Percentiles rank a stretch among this genome's conserved stretches.
Conservation (phyloP, 2,888 invertebrate species). For the Drosophila histrio region DNA sequence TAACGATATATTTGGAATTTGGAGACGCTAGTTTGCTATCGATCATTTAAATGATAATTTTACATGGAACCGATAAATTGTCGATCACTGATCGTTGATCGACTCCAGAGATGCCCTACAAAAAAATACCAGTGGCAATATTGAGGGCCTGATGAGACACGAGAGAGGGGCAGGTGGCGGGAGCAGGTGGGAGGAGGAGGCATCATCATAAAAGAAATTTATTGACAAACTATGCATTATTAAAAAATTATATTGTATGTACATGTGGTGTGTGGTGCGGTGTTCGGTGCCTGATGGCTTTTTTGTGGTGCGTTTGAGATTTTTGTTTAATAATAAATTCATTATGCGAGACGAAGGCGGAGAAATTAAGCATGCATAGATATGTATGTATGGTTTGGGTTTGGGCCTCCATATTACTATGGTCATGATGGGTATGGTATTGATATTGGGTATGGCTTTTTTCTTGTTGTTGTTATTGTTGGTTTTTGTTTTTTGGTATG, state of each 20-base stretch:
- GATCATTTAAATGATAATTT: not conserved
- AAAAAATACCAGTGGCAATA: not conserved
- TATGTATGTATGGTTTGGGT: constrained; percentile 35
- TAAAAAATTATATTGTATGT: constrained; percentile 79
- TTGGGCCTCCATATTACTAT: not conserved
- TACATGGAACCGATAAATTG: not conserved
- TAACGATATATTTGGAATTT: not conserved
- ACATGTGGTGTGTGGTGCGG: constrained; percentile 67
- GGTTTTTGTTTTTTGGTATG: constrained; percentile 5
- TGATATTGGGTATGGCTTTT: constrained; percentile 42
- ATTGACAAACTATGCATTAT: constrained; percentile 80
- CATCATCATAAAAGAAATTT: constrained; percentile 76
- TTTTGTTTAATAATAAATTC: constrained; percentile 79
- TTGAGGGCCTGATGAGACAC: not conserved
- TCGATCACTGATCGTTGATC: not conserved
- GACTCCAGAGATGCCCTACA: constrained; percentile 26
- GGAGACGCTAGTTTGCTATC: not conserved
- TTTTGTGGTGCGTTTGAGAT: constrained; percentile 58
- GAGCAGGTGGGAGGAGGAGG: not conserved
- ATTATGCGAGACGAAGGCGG: constrained; percentile 65
- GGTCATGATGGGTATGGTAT: constrained; percentile 37
- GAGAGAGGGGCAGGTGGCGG: not conserved
- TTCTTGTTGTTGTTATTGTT: no score
- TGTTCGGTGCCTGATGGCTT: constrained; percentile 17
- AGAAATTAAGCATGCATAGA: constrained; percentile 77